These are phyloP conservation scores for Notolepis coatsorum DNA, from an alignment of 2,797 vertebrate species.

Conservation along the genomic window DNA sequence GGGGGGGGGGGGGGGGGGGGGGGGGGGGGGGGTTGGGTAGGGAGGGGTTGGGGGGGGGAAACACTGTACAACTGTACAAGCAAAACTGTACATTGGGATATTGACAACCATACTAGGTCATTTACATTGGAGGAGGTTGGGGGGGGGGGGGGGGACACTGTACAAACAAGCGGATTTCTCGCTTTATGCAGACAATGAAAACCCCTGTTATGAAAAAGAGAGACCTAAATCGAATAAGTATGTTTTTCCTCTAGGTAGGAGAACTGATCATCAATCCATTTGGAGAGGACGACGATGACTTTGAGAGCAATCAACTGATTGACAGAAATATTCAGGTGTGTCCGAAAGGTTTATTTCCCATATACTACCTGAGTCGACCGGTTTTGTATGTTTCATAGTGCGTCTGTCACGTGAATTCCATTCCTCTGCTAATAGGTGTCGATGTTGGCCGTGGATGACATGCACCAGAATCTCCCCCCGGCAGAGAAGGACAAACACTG, in stretches of 20 bases:
- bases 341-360: background rate
- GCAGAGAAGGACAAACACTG: constrained; percentile 87
- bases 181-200: background rate
- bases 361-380: background rate
- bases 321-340: constrained; percentile 91
- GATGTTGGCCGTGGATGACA: constrained; percentile 90
- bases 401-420: background rate
- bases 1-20: too few species aligned
- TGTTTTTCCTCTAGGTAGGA: constrained; percentile 79
- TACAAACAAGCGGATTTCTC: background rate
- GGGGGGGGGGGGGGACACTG: too few species aligned
- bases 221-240: background rate
- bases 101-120: too few species aligned
- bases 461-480: constrained; percentile 88
- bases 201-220: background rate
- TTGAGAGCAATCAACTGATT: constrained; percentile 94
- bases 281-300: constrained; percentile 92
- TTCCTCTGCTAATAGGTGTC: constrained; percentile 80
- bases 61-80: too few species aligned
- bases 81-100: too few species aligned
- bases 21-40: too few species aligned
- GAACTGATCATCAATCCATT: constrained; percentile 94
- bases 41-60: too few species aligned
- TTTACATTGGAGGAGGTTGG: too few species aligned
- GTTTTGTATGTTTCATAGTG: too few species aligned